Evolutionary conservation across 2,888 invertebrate genomes (phyloP).

Genomic region (Rhingia campestris): DNA sequence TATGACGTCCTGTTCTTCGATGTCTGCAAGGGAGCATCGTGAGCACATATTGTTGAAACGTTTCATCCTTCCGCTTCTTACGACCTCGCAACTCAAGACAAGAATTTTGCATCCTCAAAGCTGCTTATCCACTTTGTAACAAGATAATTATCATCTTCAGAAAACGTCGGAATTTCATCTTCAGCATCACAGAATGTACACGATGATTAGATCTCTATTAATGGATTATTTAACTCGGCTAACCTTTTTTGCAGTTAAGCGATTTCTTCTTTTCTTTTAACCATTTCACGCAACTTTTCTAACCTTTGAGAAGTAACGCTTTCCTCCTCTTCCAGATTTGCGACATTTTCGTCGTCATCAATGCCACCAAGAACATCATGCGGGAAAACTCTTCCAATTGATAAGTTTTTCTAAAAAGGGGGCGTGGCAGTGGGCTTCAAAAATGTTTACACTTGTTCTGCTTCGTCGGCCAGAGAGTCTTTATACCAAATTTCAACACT

Average conservation of each 20-base stretch:
- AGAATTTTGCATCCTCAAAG: slow-evolving; percentile 22
- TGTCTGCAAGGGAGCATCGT: too few species aligned
- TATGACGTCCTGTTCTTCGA: too few species aligned
- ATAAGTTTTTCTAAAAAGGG: too few species aligned
- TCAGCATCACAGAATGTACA: slow-evolving; percentile 23
- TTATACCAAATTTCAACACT: too few species aligned
- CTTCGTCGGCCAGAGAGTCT: too few species aligned
- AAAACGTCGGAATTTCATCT: slow-evolving; percentile 21
- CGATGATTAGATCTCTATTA: slow-evolving; percentile 6
- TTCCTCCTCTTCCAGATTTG: slow-evolving; percentile 4
- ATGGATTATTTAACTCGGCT: slow-evolving; percentile 21
- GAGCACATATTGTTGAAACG: too few species aligned
- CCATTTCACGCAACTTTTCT: slow-evolving; percentile 27
- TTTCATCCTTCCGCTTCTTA: too few species aligned
- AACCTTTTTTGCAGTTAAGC: slow-evolving; percentile 20
- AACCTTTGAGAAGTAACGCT: slow-evolving; percentile 1
- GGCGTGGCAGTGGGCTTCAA: too few species aligned
- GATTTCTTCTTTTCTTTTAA: slow-evolving; percentile 29
- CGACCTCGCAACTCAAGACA: too few species aligned
- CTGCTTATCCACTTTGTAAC: slow-evolving; percentile 28
- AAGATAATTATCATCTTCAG: slow-evolving; percentile 14
- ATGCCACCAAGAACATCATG: slow-evolving; percentile 8
- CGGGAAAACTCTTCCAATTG: slow-evolving; percentile 22
- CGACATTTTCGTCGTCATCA: not conserved
- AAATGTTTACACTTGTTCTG: too few species aligned